These are phyloP conservation scores for Cyaniris semiargus DNA, from an alignment of 2,888 invertebrate genomes.

Conservation along the genomic window DNA sequence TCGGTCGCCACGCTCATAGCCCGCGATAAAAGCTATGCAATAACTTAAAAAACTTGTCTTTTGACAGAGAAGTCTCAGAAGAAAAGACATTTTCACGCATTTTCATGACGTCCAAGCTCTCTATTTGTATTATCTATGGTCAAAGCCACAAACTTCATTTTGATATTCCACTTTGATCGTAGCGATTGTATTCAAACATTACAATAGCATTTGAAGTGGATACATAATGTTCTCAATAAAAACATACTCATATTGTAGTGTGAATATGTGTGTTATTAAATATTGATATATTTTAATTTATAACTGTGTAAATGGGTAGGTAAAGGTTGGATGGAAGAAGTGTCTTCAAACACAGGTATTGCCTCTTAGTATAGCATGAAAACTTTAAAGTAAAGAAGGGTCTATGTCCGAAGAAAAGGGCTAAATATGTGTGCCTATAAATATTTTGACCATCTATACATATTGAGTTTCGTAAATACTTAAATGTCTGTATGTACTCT, in stretches of 20 bases:
- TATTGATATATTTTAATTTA: constrained; percentile 42
- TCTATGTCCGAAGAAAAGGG: too few relatives aligned
- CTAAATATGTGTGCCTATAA: too few relatives aligned
- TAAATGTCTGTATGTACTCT: neutral
- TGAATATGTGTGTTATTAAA: constrained; percentile 47
- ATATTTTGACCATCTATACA: too few relatives aligned
- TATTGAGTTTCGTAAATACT: neutral
- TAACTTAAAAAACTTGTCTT: too few relatives aligned
- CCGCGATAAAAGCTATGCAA: too few relatives aligned
- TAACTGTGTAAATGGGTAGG: too few relatives aligned
- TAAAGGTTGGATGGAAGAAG: neutral
- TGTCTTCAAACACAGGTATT: neutral
- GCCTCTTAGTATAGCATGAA: neutral
- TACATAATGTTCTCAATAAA: constrained; percentile 45
- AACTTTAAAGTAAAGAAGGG: neutral
- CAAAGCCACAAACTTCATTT: neutral
- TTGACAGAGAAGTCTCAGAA: too few relatives aligned
- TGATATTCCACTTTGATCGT: neutral
- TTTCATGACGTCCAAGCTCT: too few relatives aligned
- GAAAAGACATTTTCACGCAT: neutral
- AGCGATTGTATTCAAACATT: constrained; percentile 12
- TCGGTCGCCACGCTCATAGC: too few relatives aligned
- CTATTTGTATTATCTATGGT: too few relatives aligned
- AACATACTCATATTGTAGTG: constrained; percentile 45
- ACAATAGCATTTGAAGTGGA: constrained; percentile 40